Base-by-base conservation (phyloP, 2,113 vertebrate genomes). In the Varanus komodoensis region DNA sequence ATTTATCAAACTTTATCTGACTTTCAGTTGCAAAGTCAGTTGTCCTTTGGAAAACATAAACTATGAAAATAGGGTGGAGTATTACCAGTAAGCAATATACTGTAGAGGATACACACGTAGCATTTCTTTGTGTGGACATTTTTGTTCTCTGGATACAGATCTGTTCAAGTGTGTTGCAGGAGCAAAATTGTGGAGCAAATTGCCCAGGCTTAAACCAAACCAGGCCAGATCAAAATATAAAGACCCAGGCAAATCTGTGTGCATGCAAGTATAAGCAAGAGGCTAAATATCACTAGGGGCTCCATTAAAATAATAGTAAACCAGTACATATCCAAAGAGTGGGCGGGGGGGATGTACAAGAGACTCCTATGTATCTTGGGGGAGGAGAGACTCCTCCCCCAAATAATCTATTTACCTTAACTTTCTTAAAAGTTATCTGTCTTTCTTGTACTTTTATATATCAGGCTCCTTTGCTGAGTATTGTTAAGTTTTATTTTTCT, bases 281-380 rank as follows among this genome's bases (percentile, higher is more conserved):
- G 81, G 93, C 94, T 92, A 93, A 93, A 94, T 83, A 90, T 21
- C 93, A 89, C 68, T 54, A 17, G 89, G 84, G 91, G 67, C 78
- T 95, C 57, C 89, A 89, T 83, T 94, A 95, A 95, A 94, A 93
- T 85, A 93, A 89, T 92, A 96, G 95, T 78, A 96, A 94, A 95
- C 88, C 75, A 95, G 90, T 21, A 78, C 75, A 57, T 15, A 91
- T 64, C 95, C 68, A 93, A 93, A 91, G 32, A 93, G 38, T 44
- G 38, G 73, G 87, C 57, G 83, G 73, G 89, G 90, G 85, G 64
- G 89, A 44, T 3, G 38, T 44, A 3, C 38, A 44, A 44, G 38
- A 44, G 38, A 82, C 78, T 87, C 68, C 88, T 93, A 75, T 92
- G 68, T n/a, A 95, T 8, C 54, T 93, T 89, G n/a, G n/a, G n/a